Conservation (phyloP, 2,113 vertebrate genomes). For the Podilymbus podiceps region DNA sequence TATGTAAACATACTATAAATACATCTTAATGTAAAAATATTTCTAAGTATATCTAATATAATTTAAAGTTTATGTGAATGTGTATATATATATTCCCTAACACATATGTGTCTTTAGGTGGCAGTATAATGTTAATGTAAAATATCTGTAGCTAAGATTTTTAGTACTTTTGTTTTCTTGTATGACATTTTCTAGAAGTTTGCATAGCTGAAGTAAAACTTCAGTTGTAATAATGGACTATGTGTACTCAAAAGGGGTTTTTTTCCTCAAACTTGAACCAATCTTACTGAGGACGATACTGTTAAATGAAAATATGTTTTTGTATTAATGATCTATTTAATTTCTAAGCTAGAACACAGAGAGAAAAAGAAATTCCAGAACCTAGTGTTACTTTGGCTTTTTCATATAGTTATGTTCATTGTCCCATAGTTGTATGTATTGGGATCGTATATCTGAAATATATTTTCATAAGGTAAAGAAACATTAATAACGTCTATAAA, state of each 20-base stretch:
- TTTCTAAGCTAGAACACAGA: background rate
- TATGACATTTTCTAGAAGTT: background rate
- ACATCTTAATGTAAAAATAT: background rate
- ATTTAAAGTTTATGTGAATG: background rate
- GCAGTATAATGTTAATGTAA: background rate
- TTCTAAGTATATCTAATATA: background rate
- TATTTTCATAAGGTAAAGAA: background rate
- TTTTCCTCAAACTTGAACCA: background rate
- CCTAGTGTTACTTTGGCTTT: background rate
- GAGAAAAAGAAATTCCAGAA: background rate
- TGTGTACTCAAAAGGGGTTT: background rate
- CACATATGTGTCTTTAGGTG: background rate
- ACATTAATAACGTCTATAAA: background rate
- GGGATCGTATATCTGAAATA: background rate
- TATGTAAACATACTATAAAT: too few relatives aligned
- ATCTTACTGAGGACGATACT: background rate
- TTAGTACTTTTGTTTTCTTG: background rate
- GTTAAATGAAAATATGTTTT: background rate
- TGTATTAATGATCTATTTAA: background rate
- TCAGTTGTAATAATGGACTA: background rate
- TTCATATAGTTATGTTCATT: background rate
- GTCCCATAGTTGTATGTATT: background rate
- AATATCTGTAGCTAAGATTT: background rate
- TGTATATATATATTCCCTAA: background rate
- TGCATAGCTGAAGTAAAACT: background rate